phyloP scores from a whole-genome alignment of 1,140 invertebrate species.

The Danaus melanippus region DNA sequence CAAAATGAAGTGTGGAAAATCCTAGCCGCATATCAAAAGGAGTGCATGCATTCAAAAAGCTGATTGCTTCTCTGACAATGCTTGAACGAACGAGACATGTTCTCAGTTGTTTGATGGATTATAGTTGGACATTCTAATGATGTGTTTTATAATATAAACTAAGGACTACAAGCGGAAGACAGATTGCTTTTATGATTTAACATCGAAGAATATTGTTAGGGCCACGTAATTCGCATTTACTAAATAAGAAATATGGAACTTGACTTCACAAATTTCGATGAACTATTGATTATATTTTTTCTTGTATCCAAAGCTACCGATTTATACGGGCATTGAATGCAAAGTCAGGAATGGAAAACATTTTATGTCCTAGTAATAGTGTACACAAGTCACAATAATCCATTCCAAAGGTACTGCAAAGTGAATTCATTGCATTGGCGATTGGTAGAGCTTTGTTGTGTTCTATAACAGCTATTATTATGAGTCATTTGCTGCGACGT shows the following conservation, averaged over 20 bases:
- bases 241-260: too few relatives aligned
- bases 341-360: conserved; percentile 12
- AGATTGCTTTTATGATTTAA: too few relatives aligned
- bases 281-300: too few relatives aligned
- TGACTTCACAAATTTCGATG: too few relatives aligned
- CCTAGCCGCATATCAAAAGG: conserved; percentile 47
- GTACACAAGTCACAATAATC: conserved; percentile 18
- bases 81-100: conserved; percentile 10
- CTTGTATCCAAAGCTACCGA: too few relatives aligned
- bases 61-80: conserved; percentile 29
- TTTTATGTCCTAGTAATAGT: conserved; percentile 17
- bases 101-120: conserved; percentile 15
- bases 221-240: too few relatives aligned
- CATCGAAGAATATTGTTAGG: too few relatives aligned
- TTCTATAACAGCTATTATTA: conserved; percentile 17
- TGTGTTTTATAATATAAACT: neutral
- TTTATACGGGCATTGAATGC: too few relatives aligned
- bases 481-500: conserved; percentile 14
- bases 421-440: conserved; percentile 18
- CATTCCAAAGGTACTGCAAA: conserved; percentile 18
- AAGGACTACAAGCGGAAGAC: too few relatives aligned
- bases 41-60: conserved; percentile 41
- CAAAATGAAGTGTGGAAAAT: conserved; percentile 53
- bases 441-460: conserved; percentile 16
- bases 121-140: conserved; percentile 10